Conservation (phyloP, 1,140 invertebrate species). For the Cherax destructor region DNA sequence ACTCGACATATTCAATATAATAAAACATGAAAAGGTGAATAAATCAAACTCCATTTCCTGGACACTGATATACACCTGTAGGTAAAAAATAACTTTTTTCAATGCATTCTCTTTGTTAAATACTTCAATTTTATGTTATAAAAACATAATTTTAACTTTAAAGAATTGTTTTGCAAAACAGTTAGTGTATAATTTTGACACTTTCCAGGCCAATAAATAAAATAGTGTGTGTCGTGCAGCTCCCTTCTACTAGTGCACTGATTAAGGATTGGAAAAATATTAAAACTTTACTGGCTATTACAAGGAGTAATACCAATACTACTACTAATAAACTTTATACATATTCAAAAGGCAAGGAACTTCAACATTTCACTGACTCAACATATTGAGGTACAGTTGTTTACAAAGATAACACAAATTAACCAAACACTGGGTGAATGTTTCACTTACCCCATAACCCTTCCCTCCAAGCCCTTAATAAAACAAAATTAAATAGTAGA, state of each 20-base stretch:
- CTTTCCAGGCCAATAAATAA: not conserved
- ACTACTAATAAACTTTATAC: not conserved
- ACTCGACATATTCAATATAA: not conserved
- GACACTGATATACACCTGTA: not conserved
- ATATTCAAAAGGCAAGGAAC: not conserved
- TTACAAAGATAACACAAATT: not conserved
- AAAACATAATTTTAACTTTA: not conserved
- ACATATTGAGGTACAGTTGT: not conserved
- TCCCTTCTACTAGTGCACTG: not conserved
- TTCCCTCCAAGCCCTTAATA: too few relatives aligned
- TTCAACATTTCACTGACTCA: not conserved
- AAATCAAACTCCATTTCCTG: not conserved
- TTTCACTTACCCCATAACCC: not conserved
- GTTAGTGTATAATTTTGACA: not conserved
- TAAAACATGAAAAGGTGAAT: not conserved
- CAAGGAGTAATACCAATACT: not conserved
- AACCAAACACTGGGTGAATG: not conserved
- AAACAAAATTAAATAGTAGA: conserved; percentile 1
- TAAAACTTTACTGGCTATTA: not conserved
- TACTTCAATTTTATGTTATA: not conserved
- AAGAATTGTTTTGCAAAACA: not conserved
- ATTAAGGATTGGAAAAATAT: not conserved
- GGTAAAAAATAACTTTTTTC: not conserved
- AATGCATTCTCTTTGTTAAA: not conserved
- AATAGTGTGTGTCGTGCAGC: not conserved